Base-by-base conservation (phyloP, 1,140 invertebrate species). In the Heliconius nattereri region DNA sequence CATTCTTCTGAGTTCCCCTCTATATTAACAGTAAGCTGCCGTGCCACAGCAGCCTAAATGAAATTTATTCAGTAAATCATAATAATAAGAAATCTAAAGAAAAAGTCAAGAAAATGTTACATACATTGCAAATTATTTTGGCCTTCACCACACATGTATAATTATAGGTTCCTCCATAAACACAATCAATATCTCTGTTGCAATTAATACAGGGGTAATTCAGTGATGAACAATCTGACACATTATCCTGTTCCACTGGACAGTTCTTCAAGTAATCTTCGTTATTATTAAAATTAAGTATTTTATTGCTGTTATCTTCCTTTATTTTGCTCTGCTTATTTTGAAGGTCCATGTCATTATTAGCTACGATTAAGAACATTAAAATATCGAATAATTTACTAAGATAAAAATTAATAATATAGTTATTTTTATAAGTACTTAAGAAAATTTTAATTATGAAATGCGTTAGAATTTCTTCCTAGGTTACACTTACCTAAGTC, bases 121-220 rank as follows among this genome's bases (percentile, higher is more conserved):
- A 7, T 91, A 95, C 95, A 87, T 90, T 93, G 79, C 96, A 96
- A 77, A 93, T 87, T 11, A 96, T 92, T 87, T 95, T 93, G 52
- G 90, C 84, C 73, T 94, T 92, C 0, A 93, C 93, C 40, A 86
- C 86, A 87, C 96, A 96, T n/a, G 90, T 94, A 23, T 95, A 95
- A 71, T 95, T 95, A 19, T 95, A 85, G 26, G 90, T 86, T 8
- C 92, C 90, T 11, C 96, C 96, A 88, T 96, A 96, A 5, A 91
- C 83, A 80, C 96, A 96, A 8, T 94, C 94, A 70, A 94, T 90
- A 80, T 94, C 95, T 78, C 95, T 94, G 20, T 91, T 86, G 85
- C 96, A 96, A 35, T 88, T 88, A 52, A 96, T 95, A 87, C 96
- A 96, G 1, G 94, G 93, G 70, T 94, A 94, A 7, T 94, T 92